These are phyloP conservation scores for Callocephalon fimbriatum DNA, from an alignment of 2,113 vertebrate species.

Conservation along the genomic window DNA sequence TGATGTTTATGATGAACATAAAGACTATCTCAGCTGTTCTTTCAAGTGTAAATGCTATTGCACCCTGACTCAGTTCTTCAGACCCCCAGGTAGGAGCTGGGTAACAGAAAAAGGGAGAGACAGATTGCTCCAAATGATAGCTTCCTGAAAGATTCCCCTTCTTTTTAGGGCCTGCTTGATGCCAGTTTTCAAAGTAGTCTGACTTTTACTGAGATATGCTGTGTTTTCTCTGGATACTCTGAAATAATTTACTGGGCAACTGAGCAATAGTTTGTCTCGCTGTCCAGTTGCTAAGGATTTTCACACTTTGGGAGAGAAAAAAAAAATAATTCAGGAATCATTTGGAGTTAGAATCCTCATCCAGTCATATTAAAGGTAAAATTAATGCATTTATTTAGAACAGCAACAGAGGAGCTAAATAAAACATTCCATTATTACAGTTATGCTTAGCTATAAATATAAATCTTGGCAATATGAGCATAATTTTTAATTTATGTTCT, in stretches of 20 bases:
- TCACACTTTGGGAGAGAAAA: background rate
- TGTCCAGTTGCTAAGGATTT: background rate
- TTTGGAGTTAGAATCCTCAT: background rate
- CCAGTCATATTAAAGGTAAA: background rate
- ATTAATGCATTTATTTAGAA: background rate
- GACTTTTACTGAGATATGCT: background rate
- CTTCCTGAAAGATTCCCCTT: background rate
- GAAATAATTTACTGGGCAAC: background rate
- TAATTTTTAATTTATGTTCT: background rate
- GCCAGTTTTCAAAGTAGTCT: background rate
- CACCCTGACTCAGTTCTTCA: background rate
- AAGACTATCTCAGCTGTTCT: background rate
- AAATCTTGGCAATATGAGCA: background rate
- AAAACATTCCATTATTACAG: background rate
- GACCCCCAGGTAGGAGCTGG: accelerated
- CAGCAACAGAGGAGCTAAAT: background rate
- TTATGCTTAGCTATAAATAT: background rate
- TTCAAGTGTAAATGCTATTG: background rate
- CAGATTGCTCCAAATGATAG: background rate
- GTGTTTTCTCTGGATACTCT: background rate
- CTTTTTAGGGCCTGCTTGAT: background rate
- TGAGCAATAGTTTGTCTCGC: background rate
- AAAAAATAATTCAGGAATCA: background rate
- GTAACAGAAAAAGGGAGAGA: background rate
- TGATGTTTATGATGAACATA: background rate